phyloP scores from a whole-genome alignment of 2,113 vertebrate species.

The Marcusenius ussheri region DNA sequence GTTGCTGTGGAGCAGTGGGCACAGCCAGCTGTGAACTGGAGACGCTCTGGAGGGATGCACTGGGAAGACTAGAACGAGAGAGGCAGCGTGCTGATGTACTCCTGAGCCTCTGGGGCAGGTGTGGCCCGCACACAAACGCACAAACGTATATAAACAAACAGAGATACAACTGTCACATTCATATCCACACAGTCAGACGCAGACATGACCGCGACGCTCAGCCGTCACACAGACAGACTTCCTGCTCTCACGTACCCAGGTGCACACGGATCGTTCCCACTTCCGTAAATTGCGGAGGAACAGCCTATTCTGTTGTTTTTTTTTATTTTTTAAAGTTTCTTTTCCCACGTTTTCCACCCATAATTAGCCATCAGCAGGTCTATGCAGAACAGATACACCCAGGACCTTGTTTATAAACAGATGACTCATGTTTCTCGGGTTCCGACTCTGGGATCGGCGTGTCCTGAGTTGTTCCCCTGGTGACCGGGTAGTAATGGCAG shows the following conservation, averaged over 20 bases:
- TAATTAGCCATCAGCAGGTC: neutral
- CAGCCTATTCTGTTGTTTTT: neutral
- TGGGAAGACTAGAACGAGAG: constrained; percentile 55
- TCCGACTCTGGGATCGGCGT: neutral
- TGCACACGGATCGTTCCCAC: neutral
- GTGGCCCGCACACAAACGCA: neutral
- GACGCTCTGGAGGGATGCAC: constrained; percentile 62
- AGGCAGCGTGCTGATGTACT: constrained; percentile 45
- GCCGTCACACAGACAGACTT: neutral
- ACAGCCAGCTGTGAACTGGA: constrained; percentile 56
- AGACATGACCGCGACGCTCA: neutral
- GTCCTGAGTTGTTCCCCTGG: neutral
- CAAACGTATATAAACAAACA: neutral
- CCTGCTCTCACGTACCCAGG: neutral
- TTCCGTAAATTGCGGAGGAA: neutral
- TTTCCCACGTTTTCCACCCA: neutral
- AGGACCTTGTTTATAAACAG: neutral
- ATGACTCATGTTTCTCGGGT: neutral
- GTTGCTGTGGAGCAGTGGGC: constrained; percentile 55
- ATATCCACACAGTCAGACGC: neutral
- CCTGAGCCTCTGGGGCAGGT: constrained; percentile 69
- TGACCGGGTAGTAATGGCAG: neutral
- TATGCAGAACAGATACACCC: neutral
- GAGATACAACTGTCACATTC: neutral
- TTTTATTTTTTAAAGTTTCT: neutral